Evolutionary conservation across 37 sponge, comb jelly and placozoan species (phyloP).

Genomic region (Mnemiopsis leidyi): DNA sequence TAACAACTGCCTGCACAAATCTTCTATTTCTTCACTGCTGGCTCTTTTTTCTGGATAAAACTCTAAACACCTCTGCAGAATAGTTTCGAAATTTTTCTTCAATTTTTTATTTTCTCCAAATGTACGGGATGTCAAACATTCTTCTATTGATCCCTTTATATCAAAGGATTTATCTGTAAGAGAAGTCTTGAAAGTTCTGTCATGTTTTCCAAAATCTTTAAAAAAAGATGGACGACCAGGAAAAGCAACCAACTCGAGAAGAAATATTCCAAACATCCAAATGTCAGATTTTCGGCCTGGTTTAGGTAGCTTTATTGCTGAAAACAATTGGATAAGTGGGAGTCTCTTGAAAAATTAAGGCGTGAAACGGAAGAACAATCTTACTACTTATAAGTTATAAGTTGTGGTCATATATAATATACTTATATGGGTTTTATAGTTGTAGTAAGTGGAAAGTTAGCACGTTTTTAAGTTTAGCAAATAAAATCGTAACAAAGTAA

Average conservation of each 20-base stretch:
- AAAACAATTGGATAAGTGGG: neutral
- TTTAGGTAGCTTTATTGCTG: neutral
- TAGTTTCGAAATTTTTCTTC: neutral
- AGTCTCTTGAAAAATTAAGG: too few relatives aligned
- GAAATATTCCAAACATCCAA: slow-evolving; percentile 19
- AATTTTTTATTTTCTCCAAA: too few relatives aligned
- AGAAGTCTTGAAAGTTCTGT: neutral
- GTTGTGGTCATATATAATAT: too few relatives aligned
- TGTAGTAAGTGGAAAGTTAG: neutral
- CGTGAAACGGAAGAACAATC: too few relatives aligned
- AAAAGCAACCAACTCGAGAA: neutral
- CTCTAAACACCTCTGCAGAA: neutral
- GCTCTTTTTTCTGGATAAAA: neutral
- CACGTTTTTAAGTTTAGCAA: neutral
- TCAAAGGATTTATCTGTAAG: neutral
- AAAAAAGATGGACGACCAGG: neutral
- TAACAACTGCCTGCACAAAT: neutral
- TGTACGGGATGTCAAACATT: too few relatives aligned
- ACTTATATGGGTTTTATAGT: neutral
- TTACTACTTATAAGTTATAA: too few relatives aligned
- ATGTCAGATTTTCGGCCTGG: neutral
- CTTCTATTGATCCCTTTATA: neutral
- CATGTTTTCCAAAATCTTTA: neutral
- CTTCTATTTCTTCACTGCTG: neutral
- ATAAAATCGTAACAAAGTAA: too few relatives aligned